Base-by-base conservation (phyloP, 2,888 invertebrate genomes). In the Epinotia bilunana region DNA sequence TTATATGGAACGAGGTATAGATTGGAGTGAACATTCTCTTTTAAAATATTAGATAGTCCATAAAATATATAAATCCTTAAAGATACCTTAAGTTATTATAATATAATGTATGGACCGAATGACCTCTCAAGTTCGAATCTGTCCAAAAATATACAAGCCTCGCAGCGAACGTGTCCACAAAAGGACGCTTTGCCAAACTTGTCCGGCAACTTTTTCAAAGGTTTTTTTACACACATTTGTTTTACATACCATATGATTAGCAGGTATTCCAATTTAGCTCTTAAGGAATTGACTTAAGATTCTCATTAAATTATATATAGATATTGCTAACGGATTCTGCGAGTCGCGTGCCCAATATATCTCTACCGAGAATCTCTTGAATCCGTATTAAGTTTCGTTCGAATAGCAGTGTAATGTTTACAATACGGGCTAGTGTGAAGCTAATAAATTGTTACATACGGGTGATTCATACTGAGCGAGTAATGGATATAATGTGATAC, bases 261-360 rank as follows among this genome's bases (percentile, higher is more conserved):
- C 11, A 18, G 58, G 5, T 23, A 43, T 46, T 23, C 46, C 2
- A 69, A 46, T 60, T 60, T 69, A 12, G 46, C 20, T 60, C 69
- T 69, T 69, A 69, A 60, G 23, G 1, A 11, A 28, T 69, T 58
- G 20, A 60, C 43, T n/a, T 69, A 69, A 58, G 46, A 58, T 46
- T 46, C n/a, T 5, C 39, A 43, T 33, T 58, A 46, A 69, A 46
- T n/a, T 0, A 39, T 68, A 20, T 58, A 69, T 69, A 73, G 53
- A 58, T 73, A 76, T 68, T 67, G 70, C 77, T 78, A 79, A 78
- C 77, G 79, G 67, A 77, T 73, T 77, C 73, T 78, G 78, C 67
- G 43, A 62, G 74, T 72, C 76, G 78, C 76, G 76, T 74, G 63
- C 68, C 58, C 61, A 73, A 75, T 68, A 68, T 63, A 72, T 62